Evolutionary conservation across 1,140 invertebrate species (phyloP), one percentile per base, ranked within the genome.

Genomic region (Pogonus chalceus): DNA sequence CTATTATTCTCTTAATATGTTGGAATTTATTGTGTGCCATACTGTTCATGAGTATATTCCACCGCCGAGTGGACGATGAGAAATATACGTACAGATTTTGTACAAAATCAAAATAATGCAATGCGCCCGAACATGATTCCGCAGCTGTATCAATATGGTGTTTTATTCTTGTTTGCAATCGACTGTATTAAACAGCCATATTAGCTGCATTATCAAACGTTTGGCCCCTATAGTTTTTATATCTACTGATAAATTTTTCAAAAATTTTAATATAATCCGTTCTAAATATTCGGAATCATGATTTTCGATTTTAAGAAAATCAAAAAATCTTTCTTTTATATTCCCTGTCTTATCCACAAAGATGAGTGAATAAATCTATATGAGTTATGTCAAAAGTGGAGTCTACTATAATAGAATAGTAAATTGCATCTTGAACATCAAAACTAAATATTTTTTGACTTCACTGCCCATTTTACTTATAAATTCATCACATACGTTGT

Each of bases 301-400:
- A 20, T 46, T 46, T 46, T 46, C 43, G 18, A 46, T 46, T 10
- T 46, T 46, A 46, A 46, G 43, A 20, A 46, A 46, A 46, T 20
- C 43, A 46, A 46, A n/a, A n/a, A n/a, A n/a, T n/a, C n/a, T n/a
- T n/a, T n/a, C n/a, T n/a, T n/a, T n/a, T n/a, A n/a, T n/a, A n/a
- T n/a, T n/a, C n/a, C n/a, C n/a, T n/a, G n/a, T n/a, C n/a, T n/a
- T n/a, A n/a, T n/a, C n/a, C n/a, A n/a, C n/a, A n/a, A n/a, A n/a
- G n/a, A n/a, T n/a, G n/a, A 26, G 55, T 56, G 23, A 56, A 43
- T 37, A 53, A 49, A 35, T 56, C 55, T 22, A 56, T 52, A 18
- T 56, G 51, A 35, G 54, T 35, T 26, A 37, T 16, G 22, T 46
- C 39, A 4, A 16, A 16, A 7, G 39, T 46, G 3, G 39, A 46